Evolutionary conservation across 2,888 invertebrate species (phyloP).

Genomic region (Rutpela maculata): DNA sequence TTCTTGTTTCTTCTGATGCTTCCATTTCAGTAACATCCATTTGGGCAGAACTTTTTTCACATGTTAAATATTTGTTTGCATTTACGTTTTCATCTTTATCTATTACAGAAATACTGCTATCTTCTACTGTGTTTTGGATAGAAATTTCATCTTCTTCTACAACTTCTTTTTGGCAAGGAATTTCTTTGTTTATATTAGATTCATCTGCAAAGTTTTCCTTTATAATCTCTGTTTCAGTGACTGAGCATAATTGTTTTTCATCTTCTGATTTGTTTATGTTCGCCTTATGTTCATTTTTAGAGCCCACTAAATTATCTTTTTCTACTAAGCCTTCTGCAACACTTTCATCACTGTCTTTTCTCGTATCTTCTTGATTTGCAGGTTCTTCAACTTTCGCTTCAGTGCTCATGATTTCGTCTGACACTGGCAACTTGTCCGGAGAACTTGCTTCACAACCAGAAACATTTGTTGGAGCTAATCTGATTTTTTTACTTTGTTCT

Average conservation of each 20-base stretch:
- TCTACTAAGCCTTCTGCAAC: background rate
- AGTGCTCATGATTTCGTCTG: background rate
- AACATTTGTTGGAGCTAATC: background rate
- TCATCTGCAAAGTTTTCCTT: background rate
- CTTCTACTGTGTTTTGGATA: background rate
- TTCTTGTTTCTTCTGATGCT: background rate
- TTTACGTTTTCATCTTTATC: background rate
- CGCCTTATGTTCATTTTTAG: too few species aligned
- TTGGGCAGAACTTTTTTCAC: background rate
- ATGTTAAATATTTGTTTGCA: background rate
- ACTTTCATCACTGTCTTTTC: background rate
- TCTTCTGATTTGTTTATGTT: background rate
- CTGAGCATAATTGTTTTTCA: background rate
- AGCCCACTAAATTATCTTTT: background rate
- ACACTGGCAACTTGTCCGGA: background rate
- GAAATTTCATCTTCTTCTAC: background rate
- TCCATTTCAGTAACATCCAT: background rate
- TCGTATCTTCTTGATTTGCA: background rate
- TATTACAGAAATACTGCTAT: background rate
- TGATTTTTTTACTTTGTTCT: background rate
- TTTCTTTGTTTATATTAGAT: background rate
- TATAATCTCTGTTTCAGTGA: background rate
- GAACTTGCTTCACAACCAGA: background rate
- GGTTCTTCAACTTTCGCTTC: background rate
- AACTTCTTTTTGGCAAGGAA: background rate